Conservation (phyloP, 2,888 invertebrate species). For the Spodoptera littoralis region DNA sequence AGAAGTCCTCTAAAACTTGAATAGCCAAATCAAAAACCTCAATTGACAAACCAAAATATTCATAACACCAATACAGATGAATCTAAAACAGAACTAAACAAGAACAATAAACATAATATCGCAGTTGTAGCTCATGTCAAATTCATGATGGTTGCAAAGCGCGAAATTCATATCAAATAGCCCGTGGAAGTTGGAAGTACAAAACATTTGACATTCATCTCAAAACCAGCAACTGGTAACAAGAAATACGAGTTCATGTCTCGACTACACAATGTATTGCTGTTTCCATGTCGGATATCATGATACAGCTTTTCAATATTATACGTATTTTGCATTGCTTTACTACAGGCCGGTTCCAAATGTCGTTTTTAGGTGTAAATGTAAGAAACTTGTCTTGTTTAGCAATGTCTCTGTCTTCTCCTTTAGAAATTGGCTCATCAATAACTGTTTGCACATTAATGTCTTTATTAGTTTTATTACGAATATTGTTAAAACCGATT, state of each 20-base stretch:
- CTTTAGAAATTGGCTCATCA: too few relatives aligned
- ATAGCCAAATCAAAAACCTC: neutral
- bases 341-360: constrained; percentile 13
- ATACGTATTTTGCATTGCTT: constrained; percentile 20
- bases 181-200: constrained; percentile 43
- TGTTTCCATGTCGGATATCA: constrained; percentile 27
- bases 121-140: constrained; percentile 69
- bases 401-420: too few relatives aligned
- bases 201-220: constrained; percentile 67
- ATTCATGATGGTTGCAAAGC: constrained; percentile 70
- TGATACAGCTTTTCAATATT: constrained; percentile 33
- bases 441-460: too few relatives aligned
- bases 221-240: constrained; percentile 60
- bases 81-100: constrained; percentile 15
- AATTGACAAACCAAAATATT: constrained; percentile 1
- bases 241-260: constrained; percentile 65
- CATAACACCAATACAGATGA: neutral
- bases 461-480: too few relatives aligned
- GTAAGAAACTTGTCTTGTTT: too few relatives aligned
- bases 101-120: constrained; percentile 38
- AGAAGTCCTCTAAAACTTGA: neutral
- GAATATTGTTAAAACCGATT: too few relatives aligned
- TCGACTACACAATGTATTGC: constrained; percentile 51
- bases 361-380: too few relatives aligned
- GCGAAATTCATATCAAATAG: constrained; percentile 69